Evolutionary conservation across 2,113 vertebrate genomes (phyloP).

Genomic region (Saccopteryx bilineata): DNA sequence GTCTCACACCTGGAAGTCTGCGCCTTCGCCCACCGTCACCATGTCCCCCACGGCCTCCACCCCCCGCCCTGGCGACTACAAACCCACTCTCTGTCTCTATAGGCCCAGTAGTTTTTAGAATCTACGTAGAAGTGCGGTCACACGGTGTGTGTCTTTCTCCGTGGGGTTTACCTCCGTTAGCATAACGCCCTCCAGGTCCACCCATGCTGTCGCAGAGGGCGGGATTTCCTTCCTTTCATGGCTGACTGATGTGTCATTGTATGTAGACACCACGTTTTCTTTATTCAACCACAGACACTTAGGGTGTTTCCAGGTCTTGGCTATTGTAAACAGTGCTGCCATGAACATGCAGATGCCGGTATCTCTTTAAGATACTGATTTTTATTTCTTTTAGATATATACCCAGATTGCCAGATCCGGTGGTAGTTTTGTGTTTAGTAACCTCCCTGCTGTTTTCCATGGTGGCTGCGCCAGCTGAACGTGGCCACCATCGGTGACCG

Average conservation of each 20-base stretch:
- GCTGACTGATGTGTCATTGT: background rate
- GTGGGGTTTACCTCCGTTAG: background rate
- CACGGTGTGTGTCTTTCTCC: background rate
- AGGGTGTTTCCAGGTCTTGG: rapidly evolving
- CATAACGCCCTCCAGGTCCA: background rate
- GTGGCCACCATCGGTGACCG: background rate
- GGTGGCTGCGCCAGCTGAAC: too few species aligned
- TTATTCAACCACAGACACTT: background rate
- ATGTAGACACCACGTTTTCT: rapidly evolving
- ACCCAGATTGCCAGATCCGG: too few species aligned
- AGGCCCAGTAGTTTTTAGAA: background rate
- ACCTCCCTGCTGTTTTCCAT: background rate
- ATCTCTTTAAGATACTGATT: background rate
- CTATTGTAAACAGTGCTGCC: rapidly evolving
- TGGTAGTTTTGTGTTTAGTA: too few species aligned
- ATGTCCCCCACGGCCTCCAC: too few species aligned
- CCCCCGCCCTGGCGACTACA: background rate
- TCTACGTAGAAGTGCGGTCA: background rate
- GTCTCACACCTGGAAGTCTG: background rate
- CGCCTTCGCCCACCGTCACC: background rate
- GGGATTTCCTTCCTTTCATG: background rate
- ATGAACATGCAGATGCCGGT: rapidly evolving
- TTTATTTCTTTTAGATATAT: rapidly evolving
- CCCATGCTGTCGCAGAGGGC: background rate
- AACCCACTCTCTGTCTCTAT: background rate